Conservation (phyloP, 2,797 vertebrate genomes). For the Ptychobarbus kaznakovi region DNA sequence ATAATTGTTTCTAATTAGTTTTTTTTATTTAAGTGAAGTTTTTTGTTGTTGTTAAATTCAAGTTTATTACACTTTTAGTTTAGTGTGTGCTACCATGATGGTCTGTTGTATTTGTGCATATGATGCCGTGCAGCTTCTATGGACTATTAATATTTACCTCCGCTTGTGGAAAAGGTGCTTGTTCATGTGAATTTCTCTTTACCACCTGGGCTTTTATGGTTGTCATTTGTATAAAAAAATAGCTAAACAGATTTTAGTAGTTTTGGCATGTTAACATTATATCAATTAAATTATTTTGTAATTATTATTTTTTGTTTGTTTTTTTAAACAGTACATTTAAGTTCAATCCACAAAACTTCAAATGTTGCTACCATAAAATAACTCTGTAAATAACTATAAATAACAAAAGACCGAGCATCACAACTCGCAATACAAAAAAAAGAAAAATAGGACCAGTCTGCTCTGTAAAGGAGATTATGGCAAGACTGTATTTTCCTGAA, state of each 20-base stretch:
- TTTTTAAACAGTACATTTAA: neutral
- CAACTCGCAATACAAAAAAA: neutral
- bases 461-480: neutral
- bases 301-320: rapidly evolving
- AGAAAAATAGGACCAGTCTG: neutral
- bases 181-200: neutral
- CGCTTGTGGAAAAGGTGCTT: neutral
- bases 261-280: neutral
- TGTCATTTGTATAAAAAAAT: neutral
- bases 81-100: neutral
- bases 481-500: neutral
- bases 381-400: neutral
- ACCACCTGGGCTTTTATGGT: neutral
- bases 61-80: neutral
- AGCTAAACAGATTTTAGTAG: neutral
- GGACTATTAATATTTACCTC: neutral
- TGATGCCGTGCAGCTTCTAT: too few relatives aligned
- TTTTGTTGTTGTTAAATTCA: too few relatives aligned
- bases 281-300: neutral
- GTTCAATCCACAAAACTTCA: neutral
- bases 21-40: too few relatives aligned
- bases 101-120: too few relatives aligned
- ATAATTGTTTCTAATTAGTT: too few relatives aligned
- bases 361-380: neutral
- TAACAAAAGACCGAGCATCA: neutral